A percentile compares a stretch with the other conserved stretches of the same genome.
These are phyloP conservation scores for Calephelis nemesis DNA, from an alignment of 1,140 invertebrate species.

Conservation along the genomic window DNA sequence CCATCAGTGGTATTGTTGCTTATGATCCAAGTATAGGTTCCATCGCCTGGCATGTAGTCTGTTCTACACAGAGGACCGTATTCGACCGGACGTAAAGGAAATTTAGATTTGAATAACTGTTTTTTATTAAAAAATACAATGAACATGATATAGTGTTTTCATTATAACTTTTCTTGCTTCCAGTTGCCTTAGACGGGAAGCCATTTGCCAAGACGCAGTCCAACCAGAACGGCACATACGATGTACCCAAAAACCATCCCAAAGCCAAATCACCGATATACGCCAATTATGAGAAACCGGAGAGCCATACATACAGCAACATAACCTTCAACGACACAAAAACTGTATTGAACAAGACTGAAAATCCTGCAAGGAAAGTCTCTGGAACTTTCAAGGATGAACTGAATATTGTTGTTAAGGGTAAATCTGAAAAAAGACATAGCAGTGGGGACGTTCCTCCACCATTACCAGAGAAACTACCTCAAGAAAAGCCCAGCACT, in stretches of 20 bases:
- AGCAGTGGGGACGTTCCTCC: slow-evolving; percentile 55
- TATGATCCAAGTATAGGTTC: too few relatives aligned
- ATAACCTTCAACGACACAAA: slow-evolving; percentile 53
- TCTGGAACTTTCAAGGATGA: slow-evolving; percentile 60
- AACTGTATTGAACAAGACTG: slow-evolving; percentile 49
- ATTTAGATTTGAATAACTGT: too few relatives aligned
- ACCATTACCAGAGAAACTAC: slow-evolving; percentile 50
- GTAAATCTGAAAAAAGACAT: slow-evolving; percentile 29
- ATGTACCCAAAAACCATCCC: slow-evolving; percentile 40
- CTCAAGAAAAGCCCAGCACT: slow-evolving; percentile 54
- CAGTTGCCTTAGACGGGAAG: slow-evolving; percentile 67
- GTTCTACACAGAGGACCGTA: too few relatives aligned
- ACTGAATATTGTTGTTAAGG: slow-evolving; percentile 49
- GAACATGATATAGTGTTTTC: too few relatives aligned
- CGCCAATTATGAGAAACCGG: slow-evolving; percentile 56
- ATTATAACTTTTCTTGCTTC: slow-evolving; percentile 33
- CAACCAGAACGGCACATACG: slow-evolving; percentile 49
- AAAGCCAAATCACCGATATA: slow-evolving; percentile 60
- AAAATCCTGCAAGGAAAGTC: slow-evolving; percentile 46
- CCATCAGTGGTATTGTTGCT: too few relatives aligned
- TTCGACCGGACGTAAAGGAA: too few relatives aligned
- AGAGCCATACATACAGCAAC: slow-evolving; percentile 54
- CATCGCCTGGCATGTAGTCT: too few relatives aligned
- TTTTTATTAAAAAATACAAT: too few relatives aligned
- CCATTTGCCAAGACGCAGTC: slow-evolving; percentile 49